Base-by-base conservation (phyloP, 2,113 vertebrate species). In the Manacus vitellinus region DNA sequence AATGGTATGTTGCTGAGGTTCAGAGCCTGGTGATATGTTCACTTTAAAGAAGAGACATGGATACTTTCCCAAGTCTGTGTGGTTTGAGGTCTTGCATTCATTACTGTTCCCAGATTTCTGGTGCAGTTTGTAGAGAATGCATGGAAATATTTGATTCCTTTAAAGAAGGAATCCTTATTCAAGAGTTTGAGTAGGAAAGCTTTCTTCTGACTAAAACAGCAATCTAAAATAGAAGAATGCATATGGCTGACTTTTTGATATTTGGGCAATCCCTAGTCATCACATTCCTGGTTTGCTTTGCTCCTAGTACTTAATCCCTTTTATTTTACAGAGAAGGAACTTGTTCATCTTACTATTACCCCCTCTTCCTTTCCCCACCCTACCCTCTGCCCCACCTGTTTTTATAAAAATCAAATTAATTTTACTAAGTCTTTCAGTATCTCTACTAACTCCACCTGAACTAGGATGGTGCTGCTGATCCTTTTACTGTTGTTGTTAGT, bases 301-400 rank as follows among this genome's bases (percentile, higher is more conserved):
- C 23, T 74, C 11, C 27, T 43, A 22, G 52, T 66, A 30, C 13
- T 56, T 89, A 37, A 31, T 66, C 51, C 9, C 10, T 37, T 75
- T 25, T 12, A 52, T 58, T 86, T 91, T 49, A 56, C 18, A 33
- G 52, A 85, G 2, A 78, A 3, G 4, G 22, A 43, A 4, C 2
- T 84, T 87, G 27, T 79, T 89, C 35, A 43, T 6, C 4, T 46
- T 59, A 33, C 22, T 68, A 39, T 8, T 59, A 7, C 4, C 21
- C 46, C 17, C 28, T 52, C 9, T 61, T 41, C 52, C 49, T 51
- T 51, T 51, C 13, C 24, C 49, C 49, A 51, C 49, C 19, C 39
- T 15, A 9, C 4, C 6, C 9, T 1, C 5, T 6, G 7, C 6
- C 10, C 23, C 4, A 1, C 5, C 8, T 25, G 27, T 67, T 74